Base-by-base conservation (phyloP, 2,888 invertebrate species). In the Phengaris arion region DNA sequence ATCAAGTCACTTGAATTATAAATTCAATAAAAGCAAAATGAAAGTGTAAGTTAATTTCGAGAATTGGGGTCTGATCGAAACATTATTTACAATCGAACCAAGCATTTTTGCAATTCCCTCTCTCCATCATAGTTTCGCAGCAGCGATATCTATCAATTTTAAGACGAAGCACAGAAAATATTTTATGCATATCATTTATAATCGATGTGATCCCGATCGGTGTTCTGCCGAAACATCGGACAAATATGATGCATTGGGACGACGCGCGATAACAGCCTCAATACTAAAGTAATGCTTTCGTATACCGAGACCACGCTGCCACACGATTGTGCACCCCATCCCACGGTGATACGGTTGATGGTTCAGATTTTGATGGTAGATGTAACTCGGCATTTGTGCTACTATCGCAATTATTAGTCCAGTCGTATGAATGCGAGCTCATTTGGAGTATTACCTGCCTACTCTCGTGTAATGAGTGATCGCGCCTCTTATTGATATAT, bases 171-270 rank as follows among this genome's bases (percentile, higher is more conserved):
- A 68, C 46, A 48, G 54, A 70, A 84, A 77, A 77, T 78, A 77
- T 75, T 79, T 79, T 81, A 85, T 85, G 87, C 84, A 83, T 79
- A 83, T 84, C 83, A 84, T 85, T 84, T 86, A 87, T 89, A 90
- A 91, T 88, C 86, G 82, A 82, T 79, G 79, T 82, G 86, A 88
- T 88, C 81, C 84, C 82, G 86, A 89, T 90, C 89, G 80, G 81
- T 82, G 81, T 80, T 82, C 81, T 81, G 89, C 91, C 90, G 91
- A 90, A 90, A 90, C 88, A 83, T 85, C 86, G 86, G 84, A 88
- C 91, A 90, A 91, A 91, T 90, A 91, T 93, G 92, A 93, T 92
- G 91, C 86, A 93, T 92, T 84, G 90, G 85, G 84, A 82, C 85
- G 91, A 91, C 90, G 84, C 76, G 77, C 83, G 91, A 92, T 91